Evolutionary conservation across 2,113 vertebrate species (phyloP).

Genomic region (Pteropus alecto): DNA sequence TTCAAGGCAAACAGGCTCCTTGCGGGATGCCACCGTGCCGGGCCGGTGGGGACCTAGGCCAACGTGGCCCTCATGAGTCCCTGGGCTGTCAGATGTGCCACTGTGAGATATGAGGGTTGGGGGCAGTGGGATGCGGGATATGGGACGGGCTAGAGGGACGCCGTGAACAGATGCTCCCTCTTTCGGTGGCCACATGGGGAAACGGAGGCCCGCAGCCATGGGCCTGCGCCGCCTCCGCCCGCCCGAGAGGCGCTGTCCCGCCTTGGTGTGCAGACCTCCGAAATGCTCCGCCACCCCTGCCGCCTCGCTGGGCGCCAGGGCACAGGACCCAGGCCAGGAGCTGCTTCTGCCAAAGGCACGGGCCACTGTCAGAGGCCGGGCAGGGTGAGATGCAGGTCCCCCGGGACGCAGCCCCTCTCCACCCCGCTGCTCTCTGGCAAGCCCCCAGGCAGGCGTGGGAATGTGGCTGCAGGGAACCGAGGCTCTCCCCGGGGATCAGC

Average conservation of each 20-base stretch:
- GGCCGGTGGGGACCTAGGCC: neutral
- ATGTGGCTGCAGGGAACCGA: constrained; percentile 8
- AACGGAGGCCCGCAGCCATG: neutral
- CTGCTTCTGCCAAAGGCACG: neutral
- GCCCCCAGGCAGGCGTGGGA: constrained; percentile 62
- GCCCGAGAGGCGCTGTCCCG: rapidly evolving
- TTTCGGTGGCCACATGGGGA: neutral
- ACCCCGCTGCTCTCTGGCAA: neutral
- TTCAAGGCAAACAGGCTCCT: neutral
- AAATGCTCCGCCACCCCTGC: rapidly evolving
- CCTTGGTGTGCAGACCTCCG: neutral
- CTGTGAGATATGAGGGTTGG: rapidly evolving
- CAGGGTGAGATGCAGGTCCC: neutral
- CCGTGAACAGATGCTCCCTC: neutral
- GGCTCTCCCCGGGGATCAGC: neutral
- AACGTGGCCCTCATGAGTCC: rapidly evolving
- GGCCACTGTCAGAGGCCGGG: neutral
- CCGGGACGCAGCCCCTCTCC: neutral
- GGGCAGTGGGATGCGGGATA: neutral
- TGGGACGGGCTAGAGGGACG: neutral
- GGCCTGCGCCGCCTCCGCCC: neutral
- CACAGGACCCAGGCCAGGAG: neutral
- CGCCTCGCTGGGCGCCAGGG: neutral
- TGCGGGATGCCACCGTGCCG: rapidly evolving
- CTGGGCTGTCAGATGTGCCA: neutral